A percentile compares a stretch with the other conserved stretches of the same genome.
phyloP scores from a whole-genome alignment of 2,113 vertebrate species.

The Solenodon paradoxus region DNA sequence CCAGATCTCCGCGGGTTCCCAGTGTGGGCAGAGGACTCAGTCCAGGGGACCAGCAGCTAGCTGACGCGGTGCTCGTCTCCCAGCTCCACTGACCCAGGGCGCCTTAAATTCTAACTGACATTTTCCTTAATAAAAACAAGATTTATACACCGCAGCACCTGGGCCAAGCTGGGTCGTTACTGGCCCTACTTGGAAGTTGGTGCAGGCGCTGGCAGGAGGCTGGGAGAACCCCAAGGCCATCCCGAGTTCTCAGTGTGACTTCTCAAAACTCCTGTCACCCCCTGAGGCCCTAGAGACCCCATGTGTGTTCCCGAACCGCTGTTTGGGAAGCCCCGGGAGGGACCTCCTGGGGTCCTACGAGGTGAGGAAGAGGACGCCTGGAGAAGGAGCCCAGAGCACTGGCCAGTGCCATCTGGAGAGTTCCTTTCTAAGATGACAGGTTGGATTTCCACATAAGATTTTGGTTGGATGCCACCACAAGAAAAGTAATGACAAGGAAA shows the following conservation, averaged over 20 bases:
- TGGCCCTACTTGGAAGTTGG: not conserved
- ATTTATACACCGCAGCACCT: not conserved
- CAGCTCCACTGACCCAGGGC: not conserved
- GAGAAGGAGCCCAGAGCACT: not conserved
- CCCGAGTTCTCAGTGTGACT: not conserved
- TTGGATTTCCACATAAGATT: not conserved
- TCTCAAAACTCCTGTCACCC: not conserved
- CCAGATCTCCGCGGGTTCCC: not conserved
- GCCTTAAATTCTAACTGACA: not conserved
- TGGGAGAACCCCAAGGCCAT: not conserved
- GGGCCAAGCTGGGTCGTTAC: not conserved
- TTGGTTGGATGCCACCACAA: not conserved
- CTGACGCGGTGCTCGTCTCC: not conserved
- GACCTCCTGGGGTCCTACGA: fast-evolving
- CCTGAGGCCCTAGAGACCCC: not conserved
- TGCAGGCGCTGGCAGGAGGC: not conserved
- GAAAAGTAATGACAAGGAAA: not conserved
- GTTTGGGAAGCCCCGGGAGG: not conserved
- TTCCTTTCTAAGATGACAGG: not conserved
- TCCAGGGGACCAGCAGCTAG: too few relatives aligned
- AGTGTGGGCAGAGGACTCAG: not conserved
- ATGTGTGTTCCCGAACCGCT: not conserved
- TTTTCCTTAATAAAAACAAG: conserved; percentile 20
- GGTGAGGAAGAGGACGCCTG: not conserved
- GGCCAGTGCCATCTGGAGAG: not conserved